These are phyloP conservation scores for Paracyclopina nana DNA, from an alignment of 1,140 invertebrate species.

Conservation along the genomic window DNA sequence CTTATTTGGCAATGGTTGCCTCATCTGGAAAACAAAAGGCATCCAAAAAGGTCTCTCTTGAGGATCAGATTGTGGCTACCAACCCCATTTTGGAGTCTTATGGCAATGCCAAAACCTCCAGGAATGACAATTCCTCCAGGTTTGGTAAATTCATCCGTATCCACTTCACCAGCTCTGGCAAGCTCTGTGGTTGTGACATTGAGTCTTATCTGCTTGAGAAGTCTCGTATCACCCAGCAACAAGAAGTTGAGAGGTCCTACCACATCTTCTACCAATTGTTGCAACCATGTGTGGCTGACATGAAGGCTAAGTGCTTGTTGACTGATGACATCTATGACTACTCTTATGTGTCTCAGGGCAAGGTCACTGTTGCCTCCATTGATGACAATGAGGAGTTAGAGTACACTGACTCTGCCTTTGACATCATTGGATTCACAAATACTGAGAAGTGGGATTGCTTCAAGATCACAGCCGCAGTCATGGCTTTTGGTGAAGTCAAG, in stretches of 20 bases:
- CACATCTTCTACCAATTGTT: slow-evolving; percentile 99
- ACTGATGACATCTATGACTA: slow-evolving; percentile 39
- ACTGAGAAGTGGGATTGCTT: slow-evolving; percentile 80
- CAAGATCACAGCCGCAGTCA: slow-evolving; percentile 87
- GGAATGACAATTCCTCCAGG: slow-evolving; percentile 74
- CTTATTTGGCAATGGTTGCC: slow-evolving; percentile 90
- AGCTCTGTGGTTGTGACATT: slow-evolving; percentile 99
- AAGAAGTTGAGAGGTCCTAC: slow-evolving; percentile 92
- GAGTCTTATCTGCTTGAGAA: slow-evolving; percentile 99
- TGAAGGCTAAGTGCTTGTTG: slow-evolving; percentile 43
- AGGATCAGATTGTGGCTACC: slow-evolving; percentile 47
- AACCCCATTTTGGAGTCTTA: neutral
- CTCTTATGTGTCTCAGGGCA: slow-evolving; percentile 21
- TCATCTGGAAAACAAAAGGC: slow-evolving; percentile 38
- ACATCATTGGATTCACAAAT: slow-evolving; percentile 86
- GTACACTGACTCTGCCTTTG: slow-evolving; percentile 75
- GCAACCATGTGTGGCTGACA: slow-evolving; percentile 40
- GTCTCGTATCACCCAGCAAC: slow-evolving; percentile 99
- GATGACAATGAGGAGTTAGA: slow-evolving; percentile 39
- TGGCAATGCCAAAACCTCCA: slow-evolving; percentile 84
- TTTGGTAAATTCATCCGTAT: slow-evolving; percentile 99
- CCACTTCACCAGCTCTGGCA: slow-evolving; percentile 95
- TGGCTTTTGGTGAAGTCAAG: slow-evolving; percentile 97
- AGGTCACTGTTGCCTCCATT: slow-evolving; percentile 34
- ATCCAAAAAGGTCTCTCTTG: slow-evolving; percentile 40